Evolutionary conservation across 2,888 invertebrate genomes (phyloP).

Genomic region (Nomada fabriciana): DNA sequence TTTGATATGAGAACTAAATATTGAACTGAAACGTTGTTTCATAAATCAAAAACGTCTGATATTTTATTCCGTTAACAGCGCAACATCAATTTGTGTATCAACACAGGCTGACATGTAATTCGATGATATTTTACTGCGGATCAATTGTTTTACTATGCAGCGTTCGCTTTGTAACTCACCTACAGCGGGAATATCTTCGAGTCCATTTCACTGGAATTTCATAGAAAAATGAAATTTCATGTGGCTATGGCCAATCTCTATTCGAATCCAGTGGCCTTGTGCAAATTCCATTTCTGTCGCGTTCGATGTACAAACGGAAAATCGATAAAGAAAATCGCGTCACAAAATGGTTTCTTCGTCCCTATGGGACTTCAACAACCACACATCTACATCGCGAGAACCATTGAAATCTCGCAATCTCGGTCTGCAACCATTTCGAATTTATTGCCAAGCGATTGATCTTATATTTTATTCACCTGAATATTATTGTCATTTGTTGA

Average conservation of each 20-base stretch:
- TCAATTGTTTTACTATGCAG: conserved; percentile 11
- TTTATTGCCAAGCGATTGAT: background rate
- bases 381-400: background rate
- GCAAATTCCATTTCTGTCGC: conserved; percentile 58
- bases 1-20: too few species aligned
- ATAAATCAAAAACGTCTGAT: background rate
- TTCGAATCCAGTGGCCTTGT: conserved; percentile 42
- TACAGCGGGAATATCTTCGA: background rate
- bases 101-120: background rate
- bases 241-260: conserved; percentile 39
- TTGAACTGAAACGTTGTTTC: too few species aligned
- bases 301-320: conserved; percentile 44
- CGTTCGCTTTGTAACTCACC: background rate
- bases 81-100: background rate
- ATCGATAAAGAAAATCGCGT: conserved; percentile 46
- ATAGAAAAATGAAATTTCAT: conserved; percentile 52
- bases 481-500: background rate
- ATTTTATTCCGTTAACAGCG: background rate
- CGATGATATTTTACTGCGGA: background rate
- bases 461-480: background rate
- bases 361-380: background rate
- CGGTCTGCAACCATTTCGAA: background rate
- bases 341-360: conserved; percentile 41
- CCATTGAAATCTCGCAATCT: conserved; percentile 27
- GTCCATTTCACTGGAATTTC: conserved; percentile 23